Evolutionary conservation across 1,140 invertebrate genomes (phyloP).

Genomic region (Thereuonema tuberculata): DNA sequence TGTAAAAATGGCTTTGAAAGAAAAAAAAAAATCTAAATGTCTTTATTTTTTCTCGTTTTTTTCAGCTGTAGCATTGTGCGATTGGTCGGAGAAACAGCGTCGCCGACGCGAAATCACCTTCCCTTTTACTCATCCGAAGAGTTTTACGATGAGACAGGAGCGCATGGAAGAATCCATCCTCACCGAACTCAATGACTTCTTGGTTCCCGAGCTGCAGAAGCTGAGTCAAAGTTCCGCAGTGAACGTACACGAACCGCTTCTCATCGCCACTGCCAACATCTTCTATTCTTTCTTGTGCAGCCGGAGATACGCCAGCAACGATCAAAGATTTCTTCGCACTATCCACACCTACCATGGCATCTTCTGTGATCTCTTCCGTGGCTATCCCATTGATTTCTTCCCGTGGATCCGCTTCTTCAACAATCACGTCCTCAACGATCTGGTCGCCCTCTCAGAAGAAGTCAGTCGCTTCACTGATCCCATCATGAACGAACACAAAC

Average conservation of each 20-base stretch:
- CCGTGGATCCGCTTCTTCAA: conserved; percentile 58
- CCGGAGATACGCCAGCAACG: conserved; percentile 45
- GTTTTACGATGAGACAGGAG: conserved; percentile 15
- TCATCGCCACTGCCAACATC: conserved; percentile 60
- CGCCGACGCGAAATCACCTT: conserved; percentile 57
- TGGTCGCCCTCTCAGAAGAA: conserved; percentile 50
- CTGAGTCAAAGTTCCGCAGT: neutral
- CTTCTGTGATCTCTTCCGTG: conserved; percentile 78
- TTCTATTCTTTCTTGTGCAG: conserved; percentile 74
- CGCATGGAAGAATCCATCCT: conserved; percentile 16
- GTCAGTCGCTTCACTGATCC: conserved; percentile 54
- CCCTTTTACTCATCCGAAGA: conserved; percentile 56
- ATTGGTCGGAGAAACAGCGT: conserved; percentile 70
- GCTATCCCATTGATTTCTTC: conserved; percentile 74
- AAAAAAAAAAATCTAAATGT: no score
- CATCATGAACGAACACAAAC: conserved; percentile 39
- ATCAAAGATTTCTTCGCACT: no score
- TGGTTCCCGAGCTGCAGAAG: conserved; percentile 8
- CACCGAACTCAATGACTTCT: no score
- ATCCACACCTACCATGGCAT: conserved; percentile 80
- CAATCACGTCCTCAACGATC: conserved; percentile 49
- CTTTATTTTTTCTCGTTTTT: conserved; percentile 26
- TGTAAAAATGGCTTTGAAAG: no score
- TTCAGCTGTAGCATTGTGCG: conserved; percentile 67
- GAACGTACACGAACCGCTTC: conserved; percentile 19